Evolutionary conservation across 2,113 vertebrate genomes (phyloP), one percentile per base, ranked within the genome.

Genomic region (Excalfactoria chinensis): DNA sequence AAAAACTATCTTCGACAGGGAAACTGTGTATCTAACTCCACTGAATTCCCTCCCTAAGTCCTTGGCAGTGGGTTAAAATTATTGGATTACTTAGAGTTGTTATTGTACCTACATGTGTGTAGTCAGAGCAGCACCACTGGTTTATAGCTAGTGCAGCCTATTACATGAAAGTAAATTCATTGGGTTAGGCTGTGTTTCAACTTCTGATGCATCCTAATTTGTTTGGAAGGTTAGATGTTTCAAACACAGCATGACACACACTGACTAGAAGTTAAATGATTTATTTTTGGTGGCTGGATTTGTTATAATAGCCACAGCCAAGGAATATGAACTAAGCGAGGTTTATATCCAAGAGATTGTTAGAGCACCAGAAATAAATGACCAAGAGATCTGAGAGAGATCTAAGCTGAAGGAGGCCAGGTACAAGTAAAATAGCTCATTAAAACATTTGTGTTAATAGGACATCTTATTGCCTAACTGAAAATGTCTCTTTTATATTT

Each of bases 401-500:
- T 91, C 60, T 88, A 76, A 80, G 73, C 72, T 84, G 73, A 88
- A 43, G 55, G 72, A 93, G 73, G 70, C 89, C 90, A 79, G 69
- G 73, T 95, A 79, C 48, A 89, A 95, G 55, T 95, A 90, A 91
- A 96, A 95, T 85, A 88, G 49, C 90, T 93, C 88, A 95, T 94
- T 95, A 93, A 89, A 91, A 51, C 67, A 62, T 84, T 71, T 59
- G 0, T 87, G 78, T 77, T 93, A 95, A 87, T 60, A 94, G 75
- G 71, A 86, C 21, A 73, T 93, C 87, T 69, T 67, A 79, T 91
- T 81, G 63, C 88, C 81, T 92, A 70, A 78, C 80, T 63, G 55
- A 89, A 89, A 77, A 77, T 64, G 59, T 68, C 30, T 85, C 69
- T 77, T 63, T 46, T 84, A 64, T 51, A 68, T 88, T 92, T 95